Evolutionary conservation across 2,113 vertebrate genomes (phyloP).

Genomic region (Sphyrna mokarran): DNA sequence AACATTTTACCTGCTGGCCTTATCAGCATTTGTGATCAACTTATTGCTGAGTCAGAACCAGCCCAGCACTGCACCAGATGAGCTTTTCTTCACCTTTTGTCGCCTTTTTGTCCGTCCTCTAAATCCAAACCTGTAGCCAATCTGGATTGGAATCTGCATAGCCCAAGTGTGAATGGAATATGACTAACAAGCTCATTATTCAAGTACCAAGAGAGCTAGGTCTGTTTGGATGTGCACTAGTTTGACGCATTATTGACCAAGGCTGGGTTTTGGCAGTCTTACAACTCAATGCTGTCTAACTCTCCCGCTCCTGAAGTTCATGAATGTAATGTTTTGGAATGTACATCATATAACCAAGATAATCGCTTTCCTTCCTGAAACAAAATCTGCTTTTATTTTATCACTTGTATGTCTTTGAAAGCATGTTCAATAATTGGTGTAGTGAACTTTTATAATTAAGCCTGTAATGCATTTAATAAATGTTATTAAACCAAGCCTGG

Average conservation of each 20-base stretch:
- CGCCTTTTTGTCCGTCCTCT: not conserved
- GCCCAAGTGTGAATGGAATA: not conserved
- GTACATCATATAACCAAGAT: not conserved
- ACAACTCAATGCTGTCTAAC: not conserved
- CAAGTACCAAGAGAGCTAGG: not conserved
- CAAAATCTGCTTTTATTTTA: not conserved
- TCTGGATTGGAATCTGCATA: not conserved
- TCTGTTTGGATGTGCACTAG: too few species aligned
- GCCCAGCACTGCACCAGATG: not conserved
- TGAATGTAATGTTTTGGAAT: slow-evolving; percentile 29
- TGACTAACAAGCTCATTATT: not conserved
- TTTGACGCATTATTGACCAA: not conserved
- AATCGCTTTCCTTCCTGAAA: not conserved
- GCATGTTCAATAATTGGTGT: slow-evolving; percentile 21
- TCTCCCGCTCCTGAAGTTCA: not conserved
- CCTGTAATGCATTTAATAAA: slow-evolving; percentile 34
- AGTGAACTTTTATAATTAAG: slow-evolving; percentile 31
- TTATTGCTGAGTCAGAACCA: not conserved
- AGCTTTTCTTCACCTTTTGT: not conserved
- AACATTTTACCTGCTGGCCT: not conserved
- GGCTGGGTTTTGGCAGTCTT: slow-evolving; percentile 30
- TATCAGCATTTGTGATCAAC: not conserved
- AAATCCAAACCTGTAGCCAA: not conserved
- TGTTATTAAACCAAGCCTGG: not conserved
- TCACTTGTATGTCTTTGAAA: slow-evolving; percentile 1